Conservation (phyloP, 2,797 vertebrate species). For the Serranus cabrilla region DNA sequence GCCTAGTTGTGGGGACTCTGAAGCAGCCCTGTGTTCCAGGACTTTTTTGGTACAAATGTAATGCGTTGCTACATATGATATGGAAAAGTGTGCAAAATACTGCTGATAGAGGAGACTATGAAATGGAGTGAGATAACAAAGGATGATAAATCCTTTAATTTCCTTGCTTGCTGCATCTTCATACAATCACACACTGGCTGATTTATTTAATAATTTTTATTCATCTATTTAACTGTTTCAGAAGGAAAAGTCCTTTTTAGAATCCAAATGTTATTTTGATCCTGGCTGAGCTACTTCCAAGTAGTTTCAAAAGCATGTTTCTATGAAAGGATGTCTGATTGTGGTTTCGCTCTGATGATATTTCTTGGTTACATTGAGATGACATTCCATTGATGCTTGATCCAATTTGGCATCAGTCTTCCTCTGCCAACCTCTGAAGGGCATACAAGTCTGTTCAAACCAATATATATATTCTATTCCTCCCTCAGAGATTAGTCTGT, state of each 20-base stretch:
- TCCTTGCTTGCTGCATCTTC: background rate
- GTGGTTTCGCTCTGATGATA: conserved; percentile 30
- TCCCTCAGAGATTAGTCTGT: conserved; percentile 15
- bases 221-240: background rate
- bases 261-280: conserved; percentile 3
- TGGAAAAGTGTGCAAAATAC: conserved; percentile 20
- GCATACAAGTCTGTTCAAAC: conserved; percentile 16
- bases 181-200: background rate
- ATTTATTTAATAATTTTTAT: background rate
- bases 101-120: background rate
- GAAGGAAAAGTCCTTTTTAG: background rate
- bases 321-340: conserved; percentile 16
- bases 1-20: conserved; percentile 17
- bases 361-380: conserved; percentile 34
- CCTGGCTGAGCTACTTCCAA: background rate
- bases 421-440: conserved; percentile 21
- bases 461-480: background rate
- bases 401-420: conserved; percentile 33
- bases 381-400: conserved; percentile 31
- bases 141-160: background rate
- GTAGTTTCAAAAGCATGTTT: conserved; percentile 9
- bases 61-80: conserved; percentile 16
- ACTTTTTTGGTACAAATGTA: conserved; percentile 6
- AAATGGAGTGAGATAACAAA: conserved; percentile 1
- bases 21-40: conserved; percentile 5